Conservation (phyloP, 53 echinoderm and acorn worm species). For the Holothuria leucospilota region DNA sequence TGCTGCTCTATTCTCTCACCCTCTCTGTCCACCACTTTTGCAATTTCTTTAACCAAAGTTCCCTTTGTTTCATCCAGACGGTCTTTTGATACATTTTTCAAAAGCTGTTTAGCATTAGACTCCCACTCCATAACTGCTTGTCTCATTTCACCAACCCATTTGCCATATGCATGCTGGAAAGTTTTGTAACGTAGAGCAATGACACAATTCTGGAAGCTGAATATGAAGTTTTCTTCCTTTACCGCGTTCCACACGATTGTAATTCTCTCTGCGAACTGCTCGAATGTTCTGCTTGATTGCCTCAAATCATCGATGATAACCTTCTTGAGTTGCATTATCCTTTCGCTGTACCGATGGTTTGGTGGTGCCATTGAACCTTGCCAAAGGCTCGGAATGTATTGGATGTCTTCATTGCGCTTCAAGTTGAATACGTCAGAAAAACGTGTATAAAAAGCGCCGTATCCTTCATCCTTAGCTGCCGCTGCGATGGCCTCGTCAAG, state of each 20-base stretch:
- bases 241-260: constrained; percentile 22
- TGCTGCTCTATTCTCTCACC: neutral
- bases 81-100: neutral
- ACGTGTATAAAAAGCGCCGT: neutral
- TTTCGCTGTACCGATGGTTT: constrained; percentile 41
- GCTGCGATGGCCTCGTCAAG: constrained; percentile 22
- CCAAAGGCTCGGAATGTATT: constrained; percentile 36
- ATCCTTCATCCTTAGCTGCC: constrained; percentile 21
- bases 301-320: constrained; percentile 1
- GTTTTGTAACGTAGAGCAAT: constrained; percentile 19
- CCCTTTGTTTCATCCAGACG: neutral
- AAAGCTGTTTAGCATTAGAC: neutral
- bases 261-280: neutral
- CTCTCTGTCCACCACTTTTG: neutral
- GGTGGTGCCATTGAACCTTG: constrained; percentile 38
- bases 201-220: constrained; percentile 36
- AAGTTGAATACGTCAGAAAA: constrained; percentile 43
- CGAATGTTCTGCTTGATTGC: neutral
- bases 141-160: constrained; percentile 26
- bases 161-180: constrained; percentile 16
- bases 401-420: constrained; percentile 18
- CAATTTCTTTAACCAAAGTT: neutral
- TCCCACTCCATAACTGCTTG: constrained; percentile 36
- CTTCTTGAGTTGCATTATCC: neutral
- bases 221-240: constrained; percentile 40